Evolutionary conservation across 2,113 vertebrate species (phyloP), one percentile per base, ranked within the genome.

Genomic region (Lepidothrix coronata): DNA sequence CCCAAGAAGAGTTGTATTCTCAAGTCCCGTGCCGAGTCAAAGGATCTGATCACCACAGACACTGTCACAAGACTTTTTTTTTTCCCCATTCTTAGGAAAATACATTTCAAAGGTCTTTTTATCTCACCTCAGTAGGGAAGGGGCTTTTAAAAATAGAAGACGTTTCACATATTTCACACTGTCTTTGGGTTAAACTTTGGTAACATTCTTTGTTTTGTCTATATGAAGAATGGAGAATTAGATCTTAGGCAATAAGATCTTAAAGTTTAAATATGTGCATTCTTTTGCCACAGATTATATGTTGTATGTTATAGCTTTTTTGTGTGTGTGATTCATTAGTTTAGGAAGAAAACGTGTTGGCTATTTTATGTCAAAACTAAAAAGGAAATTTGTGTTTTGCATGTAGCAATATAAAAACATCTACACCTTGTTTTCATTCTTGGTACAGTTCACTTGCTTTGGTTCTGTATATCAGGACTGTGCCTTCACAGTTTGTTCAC

Each of bases 381-480:
- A 39, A 73, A 57, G 28, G 20, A 88, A 76, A 57, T 28, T 31
- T 70, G 4, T 73, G 33, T 8, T 75, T 68, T 72, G 7, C 23
- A 22, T 75, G 31, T 20, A 72, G 52, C 35, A 68, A 15, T 48
- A 5, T 67, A 48, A 82, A 68, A 39, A 14, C 5, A 3, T 33
- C 11, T 39, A 48, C 28, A 48, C 4, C 7, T 28, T 51, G 8
- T 68, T 83, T 80, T 77, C 31, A 43, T 39, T 71, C 41, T 43
- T 93, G 70, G 11, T 23, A 55, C 10, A 22, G 35, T 52, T 82
- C 41, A 6, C 0, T 43, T 19, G 2, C 37, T 89, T 78, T 55
- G 12, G 1, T 65, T 79, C 17, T 52, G 2, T 68, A 1, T 55
- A 55, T 67, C 0, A 1, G 70, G 33, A 39, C 24, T 58, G 6